A percentile compares a stretch with the other conserved stretches of the same genome.
Conservation (phyloP, 2,888 invertebrate genomes). For the Sarcophaga variegata region DNA sequence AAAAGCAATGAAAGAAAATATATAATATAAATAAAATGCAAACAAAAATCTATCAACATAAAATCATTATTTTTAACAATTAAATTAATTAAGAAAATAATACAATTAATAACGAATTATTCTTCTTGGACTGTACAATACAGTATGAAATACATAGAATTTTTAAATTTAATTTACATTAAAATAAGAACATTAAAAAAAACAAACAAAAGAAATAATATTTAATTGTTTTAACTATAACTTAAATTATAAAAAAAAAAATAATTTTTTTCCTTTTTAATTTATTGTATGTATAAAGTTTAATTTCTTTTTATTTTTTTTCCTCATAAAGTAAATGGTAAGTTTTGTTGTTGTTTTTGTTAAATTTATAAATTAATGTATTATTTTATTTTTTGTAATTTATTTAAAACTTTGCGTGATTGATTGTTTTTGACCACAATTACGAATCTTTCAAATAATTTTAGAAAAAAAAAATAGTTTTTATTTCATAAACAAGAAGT, state of each 20-base stretch:
- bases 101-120: slow-evolving; percentile 29
- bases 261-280: not conserved
- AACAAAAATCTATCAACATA: slow-evolving; percentile 24
- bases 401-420: slow-evolving; percentile 1
- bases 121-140: slow-evolving; percentile 11
- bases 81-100: slow-evolving; percentile 12
- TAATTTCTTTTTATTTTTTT: slow-evolving; percentile 1
- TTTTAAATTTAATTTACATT: slow-evolving; percentile 25
- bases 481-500: not conserved
- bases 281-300: slow-evolving; percentile 6
- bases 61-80: slow-evolving; percentile 10
- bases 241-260: slow-evolving; percentile 37
- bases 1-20: not conserved
- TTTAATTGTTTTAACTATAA: slow-evolving; percentile 32
- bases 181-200: slow-evolving; percentile 19
- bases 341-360: slow-evolving; percentile 27
- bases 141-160: not conserved
- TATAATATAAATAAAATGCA: not conserved
- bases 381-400: slow-evolving; percentile 12
- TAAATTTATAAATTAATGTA: slow-evolving; percentile 9
- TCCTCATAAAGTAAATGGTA: not conserved
- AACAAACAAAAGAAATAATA: not conserved
- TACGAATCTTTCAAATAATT: not conserved
- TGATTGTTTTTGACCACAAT: not conserved
- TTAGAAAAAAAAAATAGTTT: not conserved